Conservation (phyloP, 2,113 vertebrate species). For the Struthio camelus region DNA sequence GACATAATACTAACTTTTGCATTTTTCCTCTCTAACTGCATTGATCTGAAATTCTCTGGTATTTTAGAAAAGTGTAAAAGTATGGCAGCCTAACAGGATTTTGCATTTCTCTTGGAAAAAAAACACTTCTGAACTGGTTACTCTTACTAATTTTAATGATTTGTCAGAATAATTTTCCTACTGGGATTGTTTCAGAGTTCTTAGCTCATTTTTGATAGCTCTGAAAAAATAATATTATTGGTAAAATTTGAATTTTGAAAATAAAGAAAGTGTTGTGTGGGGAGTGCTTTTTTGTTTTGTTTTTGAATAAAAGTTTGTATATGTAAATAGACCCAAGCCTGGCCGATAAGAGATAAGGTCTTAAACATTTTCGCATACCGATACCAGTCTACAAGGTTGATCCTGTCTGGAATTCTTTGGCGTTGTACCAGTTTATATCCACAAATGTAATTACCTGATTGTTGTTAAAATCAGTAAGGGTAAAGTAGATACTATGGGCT, state of each 20-base stretch:
- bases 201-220: neutral
- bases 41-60: neutral
- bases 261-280: too few relatives aligned
- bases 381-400: neutral
- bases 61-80: neutral
- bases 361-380: neutral
- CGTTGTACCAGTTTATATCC: neutral
- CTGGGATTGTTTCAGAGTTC: neutral
- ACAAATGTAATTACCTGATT: neutral
- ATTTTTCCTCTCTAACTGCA: neutral
- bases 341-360: neutral
- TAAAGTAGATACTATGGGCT: neutral
- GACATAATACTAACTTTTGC: neutral
- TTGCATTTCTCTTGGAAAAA: neutral
- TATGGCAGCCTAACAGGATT: neutral
- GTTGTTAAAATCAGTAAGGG: neutral
- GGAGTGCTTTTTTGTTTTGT: accelerated
- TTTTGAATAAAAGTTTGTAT: neutral
- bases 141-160: neutral
- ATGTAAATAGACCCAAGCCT: neutral
- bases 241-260: neutral
- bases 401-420: neutral
- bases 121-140: neutral
- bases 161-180: neutral
- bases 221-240: neutral